These are phyloP conservation scores for Heliconius melpomene DNA, from an alignment of 1,140 invertebrate genomes.

Conservation along the genomic window DNA sequence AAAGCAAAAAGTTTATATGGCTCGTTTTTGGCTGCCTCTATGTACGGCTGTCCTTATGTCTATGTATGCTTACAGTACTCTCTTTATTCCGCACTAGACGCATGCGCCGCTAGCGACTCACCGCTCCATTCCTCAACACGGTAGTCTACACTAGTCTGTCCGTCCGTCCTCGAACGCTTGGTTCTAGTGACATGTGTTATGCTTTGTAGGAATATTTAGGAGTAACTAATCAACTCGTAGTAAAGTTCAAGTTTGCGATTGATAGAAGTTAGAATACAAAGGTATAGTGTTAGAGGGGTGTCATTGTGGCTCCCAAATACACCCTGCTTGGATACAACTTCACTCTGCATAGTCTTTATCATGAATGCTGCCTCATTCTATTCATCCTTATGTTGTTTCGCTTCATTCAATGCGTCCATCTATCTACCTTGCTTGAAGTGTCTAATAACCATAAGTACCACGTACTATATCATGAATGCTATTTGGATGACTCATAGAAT, in stretches of 20 bases:
- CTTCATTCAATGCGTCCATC: constrained; percentile 55
- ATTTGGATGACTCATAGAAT: constrained; percentile 8
- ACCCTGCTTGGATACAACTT: constrained; percentile 32
- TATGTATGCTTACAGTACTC: constrained; percentile 78
- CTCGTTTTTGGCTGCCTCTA: constrained; percentile 80
- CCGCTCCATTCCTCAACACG: constrained; percentile 39
- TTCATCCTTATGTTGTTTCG: constrained; percentile 36
- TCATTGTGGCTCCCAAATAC: constrained; percentile 33
- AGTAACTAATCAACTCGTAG: not conserved
- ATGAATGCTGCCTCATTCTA: constrained; percentile 26
- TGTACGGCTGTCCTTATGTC: constrained; percentile 78
- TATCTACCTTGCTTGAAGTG: constrained; percentile 40
- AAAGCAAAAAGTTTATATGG: constrained; percentile 80
- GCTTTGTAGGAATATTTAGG: constrained; percentile 23
- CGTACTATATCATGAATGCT: constrained; percentile 5
- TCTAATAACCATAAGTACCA: constrained; percentile 18
- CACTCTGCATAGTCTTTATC: not conserved
- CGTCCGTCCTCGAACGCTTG: constrained; percentile 68
- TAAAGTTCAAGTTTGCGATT: constrained; percentile 35
- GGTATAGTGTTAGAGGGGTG: constrained; percentile 35
- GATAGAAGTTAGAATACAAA: constrained; percentile 23
- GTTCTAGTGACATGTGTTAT: constrained; percentile 42
- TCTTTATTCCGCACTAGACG: constrained; percentile 67
- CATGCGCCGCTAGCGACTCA: constrained; percentile 59
- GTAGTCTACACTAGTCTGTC: constrained; percentile 55